Evolutionary conservation across 1,140 invertebrate species (phyloP).

Genomic region (Cotesia chilonis): DNA sequence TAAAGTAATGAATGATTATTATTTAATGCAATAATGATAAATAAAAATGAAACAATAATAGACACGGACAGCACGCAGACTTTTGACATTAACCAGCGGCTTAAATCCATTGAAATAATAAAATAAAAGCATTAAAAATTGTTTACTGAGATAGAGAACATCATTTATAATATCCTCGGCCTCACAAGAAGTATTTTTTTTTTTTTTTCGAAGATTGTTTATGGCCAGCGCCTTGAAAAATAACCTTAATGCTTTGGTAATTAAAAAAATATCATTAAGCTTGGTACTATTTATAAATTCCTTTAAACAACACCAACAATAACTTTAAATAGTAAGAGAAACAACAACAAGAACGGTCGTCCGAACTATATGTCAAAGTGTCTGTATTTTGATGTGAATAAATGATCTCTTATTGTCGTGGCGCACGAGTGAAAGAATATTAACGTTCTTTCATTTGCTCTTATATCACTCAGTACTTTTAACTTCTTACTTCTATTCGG

Average conservation of each 20-base stretch:
- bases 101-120: not conserved
- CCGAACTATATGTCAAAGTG: constrained; percentile 25
- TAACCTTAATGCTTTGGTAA: constrained; percentile 3
- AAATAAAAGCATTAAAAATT: constrained; percentile 9
- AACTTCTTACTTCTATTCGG: too few species aligned
- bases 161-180: constrained; percentile 8
- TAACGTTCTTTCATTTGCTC: not conserved
- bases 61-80: not conserved
- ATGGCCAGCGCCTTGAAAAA: not conserved
- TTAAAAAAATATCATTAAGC: constrained; percentile 25
- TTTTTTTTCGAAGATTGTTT: constrained; percentile 1
- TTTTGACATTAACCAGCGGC: not conserved
- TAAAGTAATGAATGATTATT: not conserved
- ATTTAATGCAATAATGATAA: too few species aligned
- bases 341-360: constrained; percentile 5
- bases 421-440: constrained; percentile 11
- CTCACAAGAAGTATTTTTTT: not conserved
- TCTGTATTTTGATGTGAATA: constrained; percentile 24
- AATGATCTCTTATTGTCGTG: constrained; percentile 30
- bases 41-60: not conserved
- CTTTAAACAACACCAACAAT: too few species aligned
- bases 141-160: not conserved
- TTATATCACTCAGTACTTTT: too few species aligned
- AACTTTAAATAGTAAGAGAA: too few species aligned
- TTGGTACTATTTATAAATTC: constrained; percentile 9